Conservation (phyloP, 2,797 vertebrate genomes). For the Sebastes taczanowskii region DNA sequence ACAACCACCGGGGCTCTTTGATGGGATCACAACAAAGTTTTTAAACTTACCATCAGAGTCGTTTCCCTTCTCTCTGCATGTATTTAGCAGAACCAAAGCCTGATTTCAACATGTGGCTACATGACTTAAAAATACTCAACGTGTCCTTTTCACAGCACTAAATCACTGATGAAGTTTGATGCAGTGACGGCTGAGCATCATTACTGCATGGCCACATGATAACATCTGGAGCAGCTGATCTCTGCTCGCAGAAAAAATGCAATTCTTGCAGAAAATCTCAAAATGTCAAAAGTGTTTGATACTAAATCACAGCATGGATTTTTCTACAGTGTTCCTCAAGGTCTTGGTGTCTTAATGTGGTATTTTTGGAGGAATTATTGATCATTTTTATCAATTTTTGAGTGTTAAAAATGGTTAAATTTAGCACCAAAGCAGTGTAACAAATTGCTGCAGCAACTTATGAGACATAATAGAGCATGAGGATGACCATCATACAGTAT, state of each 20-base stretch:
- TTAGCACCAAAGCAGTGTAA: too few species aligned
- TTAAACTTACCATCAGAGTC: conserved; percentile 20
- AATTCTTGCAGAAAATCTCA: too few species aligned
- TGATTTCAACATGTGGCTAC: conserved; percentile 1
- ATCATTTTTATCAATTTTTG: too few species aligned
- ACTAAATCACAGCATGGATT: too few species aligned
- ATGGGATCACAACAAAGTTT: conserved; percentile 48
- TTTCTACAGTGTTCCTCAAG: too few species aligned
- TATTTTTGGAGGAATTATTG: too few species aligned
- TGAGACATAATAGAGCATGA: too few species aligned
- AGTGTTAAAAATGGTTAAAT: too few species aligned
- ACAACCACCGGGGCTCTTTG: conserved; percentile 28
- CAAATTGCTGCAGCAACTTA: too few species aligned
- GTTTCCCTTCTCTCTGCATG: conserved; percentile 7
- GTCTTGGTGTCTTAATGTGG: too few species aligned
- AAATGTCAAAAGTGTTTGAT: too few species aligned
- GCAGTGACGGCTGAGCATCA: not conserved
- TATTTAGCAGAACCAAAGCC: conserved; percentile 1
- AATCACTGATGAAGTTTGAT: not conserved
- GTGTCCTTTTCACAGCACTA: not conserved
- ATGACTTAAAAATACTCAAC: not conserved
- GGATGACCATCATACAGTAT: too few species aligned
- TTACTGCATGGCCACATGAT: not conserved
- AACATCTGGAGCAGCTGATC: not conserved
- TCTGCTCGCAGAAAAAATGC: not conserved